Evolutionary conservation across 2,797 vertebrate species (phyloP).

Genomic region (Mergus octosetaceus): DNA sequence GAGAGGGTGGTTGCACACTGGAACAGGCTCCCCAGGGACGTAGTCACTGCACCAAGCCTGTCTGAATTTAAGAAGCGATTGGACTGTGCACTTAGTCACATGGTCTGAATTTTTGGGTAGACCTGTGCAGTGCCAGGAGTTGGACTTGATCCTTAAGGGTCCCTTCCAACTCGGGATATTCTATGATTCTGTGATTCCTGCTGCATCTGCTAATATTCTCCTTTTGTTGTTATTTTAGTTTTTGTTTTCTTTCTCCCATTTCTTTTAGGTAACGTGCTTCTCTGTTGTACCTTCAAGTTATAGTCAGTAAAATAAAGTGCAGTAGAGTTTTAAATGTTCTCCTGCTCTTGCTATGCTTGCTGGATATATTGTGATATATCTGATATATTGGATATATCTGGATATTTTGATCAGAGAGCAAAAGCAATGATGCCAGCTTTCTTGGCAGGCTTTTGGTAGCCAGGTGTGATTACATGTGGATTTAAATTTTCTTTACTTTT

Average conservation of each 20-base stretch:
- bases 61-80: too few relatives aligned
- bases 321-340: neutral
- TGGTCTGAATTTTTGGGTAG: too few relatives aligned
- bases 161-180: too few relatives aligned
- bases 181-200: neutral
- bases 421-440: neutral
- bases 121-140: too few relatives aligned
- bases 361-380: neutral
- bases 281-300: neutral
- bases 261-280: neutral
- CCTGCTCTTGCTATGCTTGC: neutral
- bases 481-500: constrained; percentile 2
- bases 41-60: too few relatives aligned
- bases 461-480: neutral
- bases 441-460: constrained; percentile 1
- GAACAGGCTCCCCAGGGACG: too few relatives aligned
- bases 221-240: neutral
- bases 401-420: neutral
- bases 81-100: too few relatives aligned
- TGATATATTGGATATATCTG: too few relatives aligned
- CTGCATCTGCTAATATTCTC: neutral
- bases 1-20: too few relatives aligned
- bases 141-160: too few relatives aligned
- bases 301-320: neutral
- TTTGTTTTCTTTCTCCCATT: neutral